Base-by-base conservation (phyloP, 2,888 invertebrate species). In the Lasioglossum marginatum region DNA sequence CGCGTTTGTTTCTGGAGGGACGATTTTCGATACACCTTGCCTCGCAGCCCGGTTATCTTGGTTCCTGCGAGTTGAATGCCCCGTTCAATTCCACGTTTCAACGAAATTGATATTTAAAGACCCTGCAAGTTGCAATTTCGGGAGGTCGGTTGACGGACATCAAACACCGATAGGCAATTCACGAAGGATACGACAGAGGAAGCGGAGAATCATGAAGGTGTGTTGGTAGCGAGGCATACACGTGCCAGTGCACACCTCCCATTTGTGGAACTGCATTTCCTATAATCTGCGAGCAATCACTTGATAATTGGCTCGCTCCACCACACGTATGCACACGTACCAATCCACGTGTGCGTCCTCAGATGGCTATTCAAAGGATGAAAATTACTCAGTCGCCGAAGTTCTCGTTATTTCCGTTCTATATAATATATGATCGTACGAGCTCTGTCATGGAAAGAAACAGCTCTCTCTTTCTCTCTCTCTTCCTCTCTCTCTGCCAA, bases 221-320 rank as follows among this genome's bases (percentile, higher is more conserved):
- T 81, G 81, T 77, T 68, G 78, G 74, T 83, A 71, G 82, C 40
- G 81, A 84, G 43, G 86, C 80, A 80, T 81, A 87, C 86, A 77
- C 86, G 85, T 86, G 86, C 86, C 87, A 68, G 85, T 83, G 85
- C 85, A 84, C 85, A 85, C 85, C 87, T 91, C 82, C 89, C 86
- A 89, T 89, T 91, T 90, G 88, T 79, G 85, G 88, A 93, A 93
- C 91, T 93, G 90, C 90, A 93, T 93, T 93, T 93, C 93, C 93
- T 92, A 92, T 92, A 93, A 93, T 93, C 92, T 92, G 86, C 90
- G 90, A 91, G 93, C 93, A 93, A 93, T 93, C 92, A 92, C 90
- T 89, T 87, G 89, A 89, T 93, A 93, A 93, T 93, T 93, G 92
- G 89, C 81, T 85, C 48, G 81, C 75, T 77, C 78, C 71, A 73